Evolutionary conservation across 2,888 invertebrate genomes (phyloP), one percentile per base, ranked within the genome.

Genomic region (Torymus texanus): DNA sequence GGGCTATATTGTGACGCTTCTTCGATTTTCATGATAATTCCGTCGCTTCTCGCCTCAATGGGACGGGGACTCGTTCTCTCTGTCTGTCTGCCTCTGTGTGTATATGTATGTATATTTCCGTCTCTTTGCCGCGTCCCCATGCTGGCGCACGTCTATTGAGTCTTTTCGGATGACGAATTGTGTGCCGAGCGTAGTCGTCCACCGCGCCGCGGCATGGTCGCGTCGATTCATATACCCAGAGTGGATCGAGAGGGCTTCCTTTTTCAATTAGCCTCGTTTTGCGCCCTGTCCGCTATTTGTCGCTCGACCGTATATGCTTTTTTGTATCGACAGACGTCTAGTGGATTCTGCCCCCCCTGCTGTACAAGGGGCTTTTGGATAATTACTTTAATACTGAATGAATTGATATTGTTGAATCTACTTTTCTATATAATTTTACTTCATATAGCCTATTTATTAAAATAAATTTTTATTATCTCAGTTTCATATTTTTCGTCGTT

Each of bases 1-100:
- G 68, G 76, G 78, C 66, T 71, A 79, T 56, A 80, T 80, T 80
- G 77, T 80, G 67, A 71, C 75, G 76, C 73, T 77, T 58, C 80
- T 73, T 72, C 80, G 80, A 76, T 80, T 80, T 77, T 68, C 73
- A 77, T 70, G 76, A 76, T 80, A 76, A 80, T 73, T 78, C 65
- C 56, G 58, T 14, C n/a, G 73, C 21, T 50, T 50, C 12, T 1
- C 51, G 53, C 16, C 41, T 61, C 62, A 41, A 74, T 50, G 58
- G 53, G 68, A n/a, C 24, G 58, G n/a, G 56, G 18, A 5, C 24
- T 41, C 58, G 2, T 8, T 16, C 29, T 41, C 74, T 14, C 21
- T 65, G 12, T 18, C 0, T 41, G 21, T 21, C 21, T 16, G 12
- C 21, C 21, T 14, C 11, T 62, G 12, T 24, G 4, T 29, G 21